Evolutionary conservation across 2,797 vertebrate genomes (phyloP), one percentile per base, ranked within the genome.

Genomic region (Onychomys torridus): DNA sequence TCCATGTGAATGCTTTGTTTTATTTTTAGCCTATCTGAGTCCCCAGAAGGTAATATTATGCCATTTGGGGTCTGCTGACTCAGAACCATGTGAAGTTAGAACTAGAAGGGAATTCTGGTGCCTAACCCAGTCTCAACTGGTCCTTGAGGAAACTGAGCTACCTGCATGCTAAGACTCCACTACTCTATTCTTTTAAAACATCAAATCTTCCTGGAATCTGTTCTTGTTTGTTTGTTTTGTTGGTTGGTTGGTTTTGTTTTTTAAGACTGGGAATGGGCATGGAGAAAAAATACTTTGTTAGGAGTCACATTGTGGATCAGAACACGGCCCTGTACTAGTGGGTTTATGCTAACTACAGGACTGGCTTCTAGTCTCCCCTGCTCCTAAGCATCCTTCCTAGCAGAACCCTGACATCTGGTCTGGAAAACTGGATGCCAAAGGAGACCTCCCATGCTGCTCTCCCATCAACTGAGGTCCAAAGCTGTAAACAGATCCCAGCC

Each of bases 21-120:
- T 71, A 49, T 25, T 93, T 88, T 78, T 34, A 96, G 91, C 49
- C 34, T 65, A 37, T 57, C 71, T 94, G 55, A 92, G 12, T 1
- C 89, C 65, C 93, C 82, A 23, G 11, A n/a, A 46, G 29, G 8
- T 46, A 46, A 52, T 40, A 43, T 78, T 82, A 52, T 8, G 34
- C 21, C 52, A 69, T 85, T 90, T 86, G 59, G 40, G 14, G 92
- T 93, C 43, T 81, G n/a, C 86, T 81, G n/a, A 92, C 69, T 77
- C 77, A 82, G 6, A 95, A 37, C 63, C 43, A 63, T 34, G 61
- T 37, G 34, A 2, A 46, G 12, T 91, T 25, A 37, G 29, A 94
- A 88, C 5, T 67, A 43, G 52, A 77, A 86, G 21, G 49, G 23
- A 43, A 94, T 89, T 67, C 43, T 67, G 19, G 49, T 46, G 63